These are phyloP conservation scores for Pseudochaenichthys georgianus DNA, from an alignment of 2,797 vertebrate genomes.

Conservation along the genomic window DNA sequence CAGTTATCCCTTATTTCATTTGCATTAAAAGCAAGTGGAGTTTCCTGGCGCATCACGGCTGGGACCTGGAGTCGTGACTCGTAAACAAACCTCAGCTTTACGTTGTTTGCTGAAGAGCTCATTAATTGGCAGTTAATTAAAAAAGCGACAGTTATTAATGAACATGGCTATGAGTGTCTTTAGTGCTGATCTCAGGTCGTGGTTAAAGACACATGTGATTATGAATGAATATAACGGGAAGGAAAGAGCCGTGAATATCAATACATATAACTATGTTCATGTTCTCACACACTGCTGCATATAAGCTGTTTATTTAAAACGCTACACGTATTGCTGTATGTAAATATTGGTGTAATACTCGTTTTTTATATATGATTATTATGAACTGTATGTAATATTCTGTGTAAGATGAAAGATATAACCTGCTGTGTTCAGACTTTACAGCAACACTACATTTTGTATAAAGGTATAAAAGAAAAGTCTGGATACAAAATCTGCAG, in stretches of 20 bases:
- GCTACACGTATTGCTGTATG: slow-evolving; percentile 68
- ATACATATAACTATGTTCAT: slow-evolving; percentile 26
- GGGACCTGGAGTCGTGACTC: too few relatives aligned
- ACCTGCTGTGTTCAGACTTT: slow-evolving; percentile 31
- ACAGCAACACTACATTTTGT: not conserved
- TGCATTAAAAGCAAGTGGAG: too few relatives aligned
- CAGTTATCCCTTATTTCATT: not conserved
- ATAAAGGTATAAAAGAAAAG: not conserved
- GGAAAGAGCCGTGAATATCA: slow-evolving; percentile 60
- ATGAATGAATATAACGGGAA: not conserved
- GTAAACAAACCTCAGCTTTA: too few relatives aligned
- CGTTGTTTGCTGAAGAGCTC: too few relatives aligned
- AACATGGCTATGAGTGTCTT: not conserved
- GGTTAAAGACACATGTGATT: not conserved
- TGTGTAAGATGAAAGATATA: not conserved
- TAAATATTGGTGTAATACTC: slow-evolving; percentile 78
- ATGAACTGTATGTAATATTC: slow-evolving; percentile 14
- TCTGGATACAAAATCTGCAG: not conserved
- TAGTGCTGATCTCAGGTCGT: slow-evolving; percentile 36
- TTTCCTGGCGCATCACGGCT: too few relatives aligned
- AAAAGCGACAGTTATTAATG: too few relatives aligned
- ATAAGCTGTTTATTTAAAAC: slow-evolving; percentile 80
- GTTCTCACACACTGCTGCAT: slow-evolving; percentile 53
- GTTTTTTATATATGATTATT: slow-evolving; percentile 27
- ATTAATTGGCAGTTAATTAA: too few relatives aligned